phyloP scores from a whole-genome alignment of 2,888 invertebrate genomes.

The Isotomurus palustris region DNA sequence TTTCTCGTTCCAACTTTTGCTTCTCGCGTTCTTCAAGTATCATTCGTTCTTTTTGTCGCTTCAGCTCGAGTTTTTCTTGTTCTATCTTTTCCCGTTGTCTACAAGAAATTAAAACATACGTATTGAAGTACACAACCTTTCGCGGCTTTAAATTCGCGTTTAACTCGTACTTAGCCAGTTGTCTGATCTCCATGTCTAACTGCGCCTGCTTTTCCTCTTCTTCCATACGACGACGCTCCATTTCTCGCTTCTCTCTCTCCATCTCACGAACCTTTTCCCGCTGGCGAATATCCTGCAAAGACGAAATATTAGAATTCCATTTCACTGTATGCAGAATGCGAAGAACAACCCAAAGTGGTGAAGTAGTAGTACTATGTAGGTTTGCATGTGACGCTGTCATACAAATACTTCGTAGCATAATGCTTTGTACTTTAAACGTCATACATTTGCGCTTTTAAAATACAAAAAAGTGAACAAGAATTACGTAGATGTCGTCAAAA shows the following conservation, averaged over 20 bases:
- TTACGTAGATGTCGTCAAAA: constrained; percentile 13
- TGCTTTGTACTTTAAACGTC: too few species aligned
- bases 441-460: not conserved
- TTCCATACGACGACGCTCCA: constrained; percentile 57
- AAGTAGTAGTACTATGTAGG: not conserved
- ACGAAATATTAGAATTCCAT: not conserved
- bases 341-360: not conserved
- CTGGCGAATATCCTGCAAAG: constrained; percentile 75
- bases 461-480: not conserved
- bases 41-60: constrained; percentile 6
- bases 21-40: constrained; percentile 77
- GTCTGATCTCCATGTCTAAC: constrained; percentile 8
- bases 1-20: constrained; percentile 63
- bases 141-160: not conserved
- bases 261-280: constrained; percentile 76
- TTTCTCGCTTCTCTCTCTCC: constrained; percentile 60
- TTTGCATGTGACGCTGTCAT: not conserved
- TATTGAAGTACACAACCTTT: not conserved
- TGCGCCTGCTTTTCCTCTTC: constrained; percentile 64
- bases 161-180: not conserved
- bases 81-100: constrained; percentile 83
- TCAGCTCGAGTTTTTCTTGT: constrained; percentile 75
- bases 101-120: constrained; percentile 49
- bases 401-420: too few species aligned
- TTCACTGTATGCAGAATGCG: not conserved